phyloP scores from a whole-genome alignment of 2,797 vertebrate species.

The Sebastes alutus region DNA sequence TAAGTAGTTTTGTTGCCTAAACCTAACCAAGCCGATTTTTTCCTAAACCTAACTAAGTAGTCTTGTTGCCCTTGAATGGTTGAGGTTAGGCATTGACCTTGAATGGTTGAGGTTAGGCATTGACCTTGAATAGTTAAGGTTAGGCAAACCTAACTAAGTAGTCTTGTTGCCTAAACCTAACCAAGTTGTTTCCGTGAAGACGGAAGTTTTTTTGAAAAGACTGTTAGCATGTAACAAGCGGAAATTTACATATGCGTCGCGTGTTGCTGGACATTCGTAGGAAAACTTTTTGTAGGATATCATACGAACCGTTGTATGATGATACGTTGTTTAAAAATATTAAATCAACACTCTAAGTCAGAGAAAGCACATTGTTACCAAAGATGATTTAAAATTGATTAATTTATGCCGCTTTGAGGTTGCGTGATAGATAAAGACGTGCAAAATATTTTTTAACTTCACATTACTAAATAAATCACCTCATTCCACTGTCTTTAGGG shows the following conservation, averaged over 20 bases:
- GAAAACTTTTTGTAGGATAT: background rate
- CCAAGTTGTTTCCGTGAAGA: no score
- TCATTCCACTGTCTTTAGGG: conserved; percentile 80
- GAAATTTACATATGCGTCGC: no score
- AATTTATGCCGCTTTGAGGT: background rate
- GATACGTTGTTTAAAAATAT: conserved; percentile 9
- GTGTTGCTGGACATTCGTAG: background rate
- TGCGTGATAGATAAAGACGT: background rate
- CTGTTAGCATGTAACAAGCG: no score
- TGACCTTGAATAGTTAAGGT: no score
- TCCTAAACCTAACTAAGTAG: no score
- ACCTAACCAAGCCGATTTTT: background rate
- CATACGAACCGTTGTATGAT: no score
- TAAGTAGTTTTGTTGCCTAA: background rate
- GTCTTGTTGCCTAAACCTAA: no score
- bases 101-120: no score
- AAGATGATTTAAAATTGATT: conserved; percentile 4
- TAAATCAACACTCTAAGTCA: conserved; percentile 13
- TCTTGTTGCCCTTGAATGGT: no score
- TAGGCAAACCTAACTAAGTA: no score
- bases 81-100: no score
- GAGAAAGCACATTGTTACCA: conserved; percentile 14
- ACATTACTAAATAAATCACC: conserved; percentile 9
- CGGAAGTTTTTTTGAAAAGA: no score
- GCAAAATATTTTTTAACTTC: background rate